Percentiles rank a stretch among this genome's conserved stretches.
These are phyloP conservation scores for Microcebus murinus DNA, from an alignment of 2,113 vertebrate species.

Conservation along the genomic window DNA sequence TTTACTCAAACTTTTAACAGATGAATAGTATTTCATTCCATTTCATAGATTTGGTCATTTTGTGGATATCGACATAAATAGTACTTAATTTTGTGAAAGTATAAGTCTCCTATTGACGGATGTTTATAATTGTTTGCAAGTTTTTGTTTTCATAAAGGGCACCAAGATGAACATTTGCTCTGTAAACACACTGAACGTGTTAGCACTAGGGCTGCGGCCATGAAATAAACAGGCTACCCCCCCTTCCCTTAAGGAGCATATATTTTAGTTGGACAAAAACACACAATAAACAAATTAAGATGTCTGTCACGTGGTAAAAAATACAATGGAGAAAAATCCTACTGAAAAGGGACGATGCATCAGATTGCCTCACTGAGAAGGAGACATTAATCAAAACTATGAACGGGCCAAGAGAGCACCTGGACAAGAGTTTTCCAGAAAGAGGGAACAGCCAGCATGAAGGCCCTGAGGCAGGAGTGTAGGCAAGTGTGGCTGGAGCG, in stretches of 20 bases:
- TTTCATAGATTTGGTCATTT: not conserved
- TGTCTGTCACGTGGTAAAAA: not conserved
- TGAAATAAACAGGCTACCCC: not conserved
- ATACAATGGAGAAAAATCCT: not conserved
- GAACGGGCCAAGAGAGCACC: too few species aligned
- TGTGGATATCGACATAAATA: not conserved
- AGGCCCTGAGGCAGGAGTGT: not conserved
- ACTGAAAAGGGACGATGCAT: not conserved
- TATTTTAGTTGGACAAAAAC: conserved; percentile 23
- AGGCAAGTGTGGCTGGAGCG: not conserved
- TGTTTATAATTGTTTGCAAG: not conserved
- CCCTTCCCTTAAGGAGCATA: not conserved
- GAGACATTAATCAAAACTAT: not conserved
- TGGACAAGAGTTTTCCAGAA: not conserved
- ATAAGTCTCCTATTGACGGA: not conserved
- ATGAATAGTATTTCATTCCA: not conserved
- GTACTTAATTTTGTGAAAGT: not conserved
- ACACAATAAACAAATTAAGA: not conserved
- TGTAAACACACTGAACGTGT: not conserved
- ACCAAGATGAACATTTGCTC: not conserved
- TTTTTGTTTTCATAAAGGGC: not conserved
- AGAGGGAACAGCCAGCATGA: not conserved
- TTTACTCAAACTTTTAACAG: not conserved
- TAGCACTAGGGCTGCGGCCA: not conserved
- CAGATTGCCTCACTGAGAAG: not conserved